A percentile compares a stretch with the other conserved stretches of the same genome.
These are phyloP conservation scores for Bucorvus abyssinicus DNA, from an alignment of 2,797 vertebrate genomes.

Conservation along the genomic window DNA sequence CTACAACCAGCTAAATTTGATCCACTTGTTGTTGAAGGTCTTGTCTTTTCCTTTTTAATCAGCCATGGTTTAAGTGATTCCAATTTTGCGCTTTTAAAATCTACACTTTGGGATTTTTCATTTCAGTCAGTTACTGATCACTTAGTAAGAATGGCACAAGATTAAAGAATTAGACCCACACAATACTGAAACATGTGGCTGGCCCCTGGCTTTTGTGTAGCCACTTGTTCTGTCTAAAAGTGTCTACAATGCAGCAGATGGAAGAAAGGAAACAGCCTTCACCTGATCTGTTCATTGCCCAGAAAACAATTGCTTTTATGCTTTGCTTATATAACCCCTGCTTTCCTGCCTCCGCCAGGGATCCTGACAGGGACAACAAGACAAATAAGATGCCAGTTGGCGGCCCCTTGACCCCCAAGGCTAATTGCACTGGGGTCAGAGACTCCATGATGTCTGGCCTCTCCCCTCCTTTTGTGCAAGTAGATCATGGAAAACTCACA, in stretches of 20 bases:
- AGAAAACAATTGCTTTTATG: slow-evolving; percentile 28
- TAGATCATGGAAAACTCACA: neutral
- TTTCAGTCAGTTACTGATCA: neutral
- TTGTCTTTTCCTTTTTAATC: slow-evolving; percentile 20
- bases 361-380: neutral
- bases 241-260: neutral
- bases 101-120: neutral
- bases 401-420: neutral
- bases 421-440: neutral
- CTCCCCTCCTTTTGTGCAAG: neutral
- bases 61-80: slow-evolving; percentile 5
- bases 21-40: slow-evolving; percentile 19
- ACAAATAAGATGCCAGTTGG: slow-evolving; percentile 11
- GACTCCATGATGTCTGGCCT: neutral
- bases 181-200: slow-evolving; percentile 8
- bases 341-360: slow-evolving; percentile 22
- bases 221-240: slow-evolving; percentile 31
- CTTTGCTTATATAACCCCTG: slow-evolving; percentile 20
- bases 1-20: slow-evolving; percentile 14
- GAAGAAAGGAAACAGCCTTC: slow-evolving; percentile 47
- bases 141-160: slow-evolving; percentile 8
- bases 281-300: slow-evolving; percentile 46
- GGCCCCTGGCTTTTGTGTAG: slow-evolving; percentile 55
- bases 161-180: slow-evolving; percentile 50
- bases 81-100: slow-evolving; percentile 22